phyloP scores from a whole-genome alignment of 1,140 invertebrate genomes.

The Aradophagus sp. region DNA sequence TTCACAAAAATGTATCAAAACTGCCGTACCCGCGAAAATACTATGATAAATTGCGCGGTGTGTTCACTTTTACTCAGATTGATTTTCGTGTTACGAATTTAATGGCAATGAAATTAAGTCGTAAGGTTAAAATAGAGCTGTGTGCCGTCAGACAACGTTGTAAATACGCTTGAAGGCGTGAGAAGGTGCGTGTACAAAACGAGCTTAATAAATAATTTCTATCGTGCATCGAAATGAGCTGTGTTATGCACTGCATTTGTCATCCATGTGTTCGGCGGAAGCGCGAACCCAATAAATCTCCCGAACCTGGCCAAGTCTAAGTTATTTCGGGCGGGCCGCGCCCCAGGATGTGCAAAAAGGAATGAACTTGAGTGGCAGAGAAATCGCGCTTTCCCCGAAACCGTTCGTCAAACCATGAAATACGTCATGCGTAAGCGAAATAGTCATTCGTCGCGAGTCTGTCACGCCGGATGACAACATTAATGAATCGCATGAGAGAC shows the following conservation, averaged over 20 bases:
- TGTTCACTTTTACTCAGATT: no score
- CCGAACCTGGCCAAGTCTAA: slow-evolving; percentile 10
- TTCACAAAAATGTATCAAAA: slow-evolving; percentile 1
- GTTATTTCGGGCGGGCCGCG: slow-evolving; percentile 54
- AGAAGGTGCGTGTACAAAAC: slow-evolving; percentile 61
- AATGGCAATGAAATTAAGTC: no score
- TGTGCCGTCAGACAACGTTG: slow-evolving; percentile 37
- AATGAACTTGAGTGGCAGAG: slow-evolving; percentile 26
- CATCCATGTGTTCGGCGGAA: slow-evolving; percentile 19
- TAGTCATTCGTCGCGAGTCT: slow-evolving; percentile 45
- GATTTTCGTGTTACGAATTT: no score
- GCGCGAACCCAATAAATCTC: slow-evolving; percentile 38
- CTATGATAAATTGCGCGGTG: no score
- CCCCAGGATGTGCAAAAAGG: slow-evolving; percentile 34
- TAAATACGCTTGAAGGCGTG: slow-evolving; percentile 51
- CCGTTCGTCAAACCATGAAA: slow-evolving; percentile 67
- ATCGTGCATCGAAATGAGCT: slow-evolving; percentile 37
- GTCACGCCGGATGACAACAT: slow-evolving; percentile 61
- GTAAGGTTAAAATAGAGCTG: slow-evolving; percentile 42
- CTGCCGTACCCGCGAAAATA: no score
- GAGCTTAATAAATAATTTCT: slow-evolving; percentile 54
- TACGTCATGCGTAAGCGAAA: slow-evolving; percentile 52
- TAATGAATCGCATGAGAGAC: slow-evolving; percentile 61
- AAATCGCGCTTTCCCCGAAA: slow-evolving; percentile 66
- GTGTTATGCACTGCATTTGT: slow-evolving; percentile 36